Conservation (phyloP, 2,888 invertebrate species). For the Ennomos quercinarius region DNA sequence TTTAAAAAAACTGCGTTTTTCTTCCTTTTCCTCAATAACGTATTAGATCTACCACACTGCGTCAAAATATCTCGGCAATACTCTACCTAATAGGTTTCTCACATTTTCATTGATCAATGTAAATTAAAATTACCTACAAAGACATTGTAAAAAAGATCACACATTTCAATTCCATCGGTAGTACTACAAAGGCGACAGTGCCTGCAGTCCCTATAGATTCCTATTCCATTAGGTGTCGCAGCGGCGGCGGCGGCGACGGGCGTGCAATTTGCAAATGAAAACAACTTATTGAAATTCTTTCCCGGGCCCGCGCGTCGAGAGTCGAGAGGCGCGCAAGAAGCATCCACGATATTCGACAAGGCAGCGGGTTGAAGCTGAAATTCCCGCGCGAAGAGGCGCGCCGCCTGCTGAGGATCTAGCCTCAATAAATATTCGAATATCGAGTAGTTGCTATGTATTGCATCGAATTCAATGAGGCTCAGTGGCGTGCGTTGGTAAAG, state of each 20-base stretch:
- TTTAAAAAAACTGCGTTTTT: background rate
- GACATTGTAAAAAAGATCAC: conserved; percentile 15
- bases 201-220: conserved; percentile 67
- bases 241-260: conserved; percentile 48
- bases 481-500: no score
- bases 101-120: no score
- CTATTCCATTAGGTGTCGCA: conserved; percentile 82
- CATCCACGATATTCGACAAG: conserved; percentile 64
- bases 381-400: conserved; percentile 38
- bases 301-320: conserved; percentile 61
- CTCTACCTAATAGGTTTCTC: no score
- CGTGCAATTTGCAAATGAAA: conserved; percentile 84
- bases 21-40: no score
- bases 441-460: conserved; percentile 8
- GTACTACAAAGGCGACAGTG: conserved; percentile 43
- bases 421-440: conserved; percentile 34
- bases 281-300: conserved; percentile 85
- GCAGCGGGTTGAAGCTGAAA: conserved; percentile 55
- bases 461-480: no score
- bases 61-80: background rate
- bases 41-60: no score
- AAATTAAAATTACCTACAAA: background rate
- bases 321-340: conserved; percentile 47
- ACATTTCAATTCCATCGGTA: conserved; percentile 33
- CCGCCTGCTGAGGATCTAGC: conserved; percentile 10